These are phyloP conservation scores for Clitarchus hookeri DNA, from an alignment of 2,888 invertebrate genomes.

Conservation along the genomic window DNA sequence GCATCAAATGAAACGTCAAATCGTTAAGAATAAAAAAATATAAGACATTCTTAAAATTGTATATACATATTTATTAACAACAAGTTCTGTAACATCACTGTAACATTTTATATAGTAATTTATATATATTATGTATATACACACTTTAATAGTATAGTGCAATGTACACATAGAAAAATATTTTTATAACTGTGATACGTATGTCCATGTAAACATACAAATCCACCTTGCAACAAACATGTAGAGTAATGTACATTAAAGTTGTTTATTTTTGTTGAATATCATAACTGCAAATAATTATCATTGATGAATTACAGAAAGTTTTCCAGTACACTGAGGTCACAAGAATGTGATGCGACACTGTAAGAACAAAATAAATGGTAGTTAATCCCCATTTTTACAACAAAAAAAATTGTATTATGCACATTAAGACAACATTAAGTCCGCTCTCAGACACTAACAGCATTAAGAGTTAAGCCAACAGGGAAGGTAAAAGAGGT, in stretches of 20 bases:
- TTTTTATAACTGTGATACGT: neutral
- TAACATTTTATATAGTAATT: constrained; percentile 14
- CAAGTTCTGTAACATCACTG: neutral
- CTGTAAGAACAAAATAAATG: neutral
- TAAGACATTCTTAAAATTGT: neutral
- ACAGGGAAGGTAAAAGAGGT: neutral
- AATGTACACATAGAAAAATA: constrained; percentile 8
- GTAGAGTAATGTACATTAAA: neutral
- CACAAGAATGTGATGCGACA: constrained; percentile 5
- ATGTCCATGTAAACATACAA: neutral
- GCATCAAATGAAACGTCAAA: neutral
- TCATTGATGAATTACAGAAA: neutral
- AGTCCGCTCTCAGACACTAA: neutral
- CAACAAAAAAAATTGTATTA: neutral
- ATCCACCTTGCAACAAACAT: constrained; percentile 2
- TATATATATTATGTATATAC: constrained; percentile 14
- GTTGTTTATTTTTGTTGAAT: neutral
- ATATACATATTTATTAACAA: constrained; percentile 14
- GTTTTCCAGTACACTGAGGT: neutral
- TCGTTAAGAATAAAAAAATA: neutral
- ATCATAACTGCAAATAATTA: neutral
- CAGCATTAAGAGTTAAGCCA: neutral
- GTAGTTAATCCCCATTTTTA: neutral
- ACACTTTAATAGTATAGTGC: neutral
- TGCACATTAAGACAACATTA: neutral